These are phyloP conservation scores for Baryphthengus martii DNA, from an alignment of 2,113 vertebrate genomes.

Conservation along the genomic window DNA sequence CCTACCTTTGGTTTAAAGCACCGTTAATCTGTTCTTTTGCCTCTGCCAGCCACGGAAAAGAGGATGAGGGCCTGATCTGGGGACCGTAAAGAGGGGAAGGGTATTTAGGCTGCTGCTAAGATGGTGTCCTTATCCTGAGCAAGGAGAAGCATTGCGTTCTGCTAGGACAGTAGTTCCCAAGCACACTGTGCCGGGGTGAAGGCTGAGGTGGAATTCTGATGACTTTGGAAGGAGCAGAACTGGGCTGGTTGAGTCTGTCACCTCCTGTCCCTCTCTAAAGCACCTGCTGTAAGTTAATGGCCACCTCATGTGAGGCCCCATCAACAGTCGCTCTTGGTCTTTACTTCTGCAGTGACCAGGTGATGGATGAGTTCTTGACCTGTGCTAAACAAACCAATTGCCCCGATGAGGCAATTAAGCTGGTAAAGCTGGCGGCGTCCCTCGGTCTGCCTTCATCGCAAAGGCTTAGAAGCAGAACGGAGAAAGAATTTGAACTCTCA, in stretches of 20 bases:
- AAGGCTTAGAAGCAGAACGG: conserved; percentile 59
- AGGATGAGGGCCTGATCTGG: background rate
- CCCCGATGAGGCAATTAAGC: conserved; percentile 74
- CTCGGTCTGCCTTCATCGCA: conserved; percentile 76
- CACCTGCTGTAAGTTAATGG: background rate
- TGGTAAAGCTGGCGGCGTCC: conserved; percentile 80
- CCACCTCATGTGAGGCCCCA: background rate
- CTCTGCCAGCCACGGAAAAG: background rate
- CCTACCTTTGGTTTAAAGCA: background rate
- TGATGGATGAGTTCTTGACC: conserved; percentile 80
- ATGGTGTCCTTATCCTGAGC: background rate
- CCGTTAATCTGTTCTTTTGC: background rate
- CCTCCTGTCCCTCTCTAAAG: background rate
- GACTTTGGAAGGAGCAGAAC: background rate
- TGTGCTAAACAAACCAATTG: conserved; percentile 49
- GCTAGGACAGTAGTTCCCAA: background rate
- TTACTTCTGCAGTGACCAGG: conserved; percentile 65
- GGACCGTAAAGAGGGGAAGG: too few species aligned
- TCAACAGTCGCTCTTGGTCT: background rate
- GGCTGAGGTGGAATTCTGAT: background rate
- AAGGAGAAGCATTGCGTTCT: background rate
- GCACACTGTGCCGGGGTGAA: fast-evolving
- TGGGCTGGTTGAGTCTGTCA: background rate
- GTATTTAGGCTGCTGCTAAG: background rate
- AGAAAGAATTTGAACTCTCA: conserved; percentile 73